Percentiles rank a stretch among this genome's conserved stretches.
Conservation (phyloP, 2,797 vertebrate genomes). For the Typhlichthys subterraneus region DNA sequence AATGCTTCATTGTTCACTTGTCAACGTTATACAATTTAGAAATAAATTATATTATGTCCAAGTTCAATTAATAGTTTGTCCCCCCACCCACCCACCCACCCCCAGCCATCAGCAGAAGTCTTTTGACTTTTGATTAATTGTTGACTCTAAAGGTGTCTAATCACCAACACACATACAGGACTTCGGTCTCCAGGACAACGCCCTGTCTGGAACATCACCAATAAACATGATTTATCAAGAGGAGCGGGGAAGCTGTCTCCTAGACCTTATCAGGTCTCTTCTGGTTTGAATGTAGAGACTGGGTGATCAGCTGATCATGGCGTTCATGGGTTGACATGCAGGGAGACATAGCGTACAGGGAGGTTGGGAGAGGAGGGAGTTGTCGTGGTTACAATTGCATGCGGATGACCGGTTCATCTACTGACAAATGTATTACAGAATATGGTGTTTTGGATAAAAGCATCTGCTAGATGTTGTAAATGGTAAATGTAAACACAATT, state of each 20-base stretch:
- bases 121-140: too few relatives aligned
- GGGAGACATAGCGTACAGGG: background rate
- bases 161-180: constrained; percentile 24
- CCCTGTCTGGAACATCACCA: constrained; percentile 8
- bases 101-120: background rate
- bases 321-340: background rate
- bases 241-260: constrained; percentile 3
- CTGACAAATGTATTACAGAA: too few relatives aligned
- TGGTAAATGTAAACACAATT: too few relatives aligned
- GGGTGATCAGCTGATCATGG: background rate
- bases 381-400: background rate
- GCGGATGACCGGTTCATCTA: too few relatives aligned
- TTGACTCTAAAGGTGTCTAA: constrained; percentile 11
- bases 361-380: background rate
- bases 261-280: constrained; percentile 13
- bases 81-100: background rate
- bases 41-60: too few relatives aligned
- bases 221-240: constrained; percentile 28
- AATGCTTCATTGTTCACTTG: too few relatives aligned
- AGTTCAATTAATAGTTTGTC: too few relatives aligned
- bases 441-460: too few relatives aligned
- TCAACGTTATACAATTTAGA: too few relatives aligned
- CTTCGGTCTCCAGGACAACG: background rate
- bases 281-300: constrained; percentile 24
- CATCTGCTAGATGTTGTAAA: too few relatives aligned